These are phyloP conservation scores for Montipora efflorescens DNA, from an alignment of 64 coral and sea anemone species.

Conservation along the genomic window DNA sequence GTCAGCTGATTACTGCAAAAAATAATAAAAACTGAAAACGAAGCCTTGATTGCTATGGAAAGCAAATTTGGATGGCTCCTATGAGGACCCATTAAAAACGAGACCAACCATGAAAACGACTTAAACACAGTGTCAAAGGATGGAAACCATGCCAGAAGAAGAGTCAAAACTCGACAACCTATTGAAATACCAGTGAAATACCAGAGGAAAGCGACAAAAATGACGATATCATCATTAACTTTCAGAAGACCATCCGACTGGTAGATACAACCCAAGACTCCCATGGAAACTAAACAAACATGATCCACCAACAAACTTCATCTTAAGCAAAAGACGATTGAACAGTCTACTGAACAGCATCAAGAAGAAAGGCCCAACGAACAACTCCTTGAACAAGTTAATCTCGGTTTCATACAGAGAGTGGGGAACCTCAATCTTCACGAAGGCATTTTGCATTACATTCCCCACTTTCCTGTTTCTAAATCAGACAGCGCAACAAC, in stretches of 20 bases:
- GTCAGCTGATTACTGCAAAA: slow-evolving; percentile 54
- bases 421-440: background rate
- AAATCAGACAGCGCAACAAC: slow-evolving; percentile 52
- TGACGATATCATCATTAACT: slow-evolving; percentile 28
- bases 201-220: slow-evolving; percentile 52
- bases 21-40: slow-evolving; percentile 49
- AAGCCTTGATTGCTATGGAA: slow-evolving; percentile 49
- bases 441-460: slow-evolving; percentile 49
- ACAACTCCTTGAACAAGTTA: slow-evolving; percentile 62
- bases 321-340: slow-evolving; percentile 26
- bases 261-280: slow-evolving; percentile 67
- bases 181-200: slow-evolving; percentile 28
- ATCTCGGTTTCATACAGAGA: slow-evolving; percentile 46
- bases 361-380: slow-evolving; percentile 28
- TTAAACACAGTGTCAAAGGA: background rate
- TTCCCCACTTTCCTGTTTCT: slow-evolving; percentile 63
- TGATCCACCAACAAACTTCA: slow-evolving; percentile 52
- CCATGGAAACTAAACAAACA: slow-evolving; percentile 75
- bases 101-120: background rate
- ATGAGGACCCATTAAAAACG: slow-evolving; percentile 34
- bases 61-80: slow-evolving; percentile 77
- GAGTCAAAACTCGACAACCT: background rate
- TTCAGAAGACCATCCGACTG: slow-evolving; percentile 36
- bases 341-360: slow-evolving; percentile 42
- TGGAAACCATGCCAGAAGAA: background rate